These are phyloP conservation scores for Chelon labrosus DNA, from an alignment of 2,797 vertebrate species.

Conservation along the genomic window DNA sequence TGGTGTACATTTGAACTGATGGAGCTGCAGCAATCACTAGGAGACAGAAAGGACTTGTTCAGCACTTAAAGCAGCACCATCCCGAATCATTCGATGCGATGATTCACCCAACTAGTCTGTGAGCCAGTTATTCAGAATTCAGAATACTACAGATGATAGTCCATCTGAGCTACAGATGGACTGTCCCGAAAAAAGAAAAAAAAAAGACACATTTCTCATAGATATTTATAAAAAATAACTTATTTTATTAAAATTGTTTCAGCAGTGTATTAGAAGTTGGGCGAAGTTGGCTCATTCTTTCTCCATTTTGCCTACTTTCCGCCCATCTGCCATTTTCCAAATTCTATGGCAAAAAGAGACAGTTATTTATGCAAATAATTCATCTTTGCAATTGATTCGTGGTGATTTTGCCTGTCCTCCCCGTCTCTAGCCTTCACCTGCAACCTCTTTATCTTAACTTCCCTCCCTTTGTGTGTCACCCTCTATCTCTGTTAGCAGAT, in stretches of 20 bases:
- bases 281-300: background rate
- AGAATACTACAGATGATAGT: background rate
- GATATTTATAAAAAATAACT: background rate
- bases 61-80: conserved; percentile 25
- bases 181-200: background rate
- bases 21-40: conserved; percentile 31
- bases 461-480: background rate
- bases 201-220: background rate
- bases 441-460: conserved; percentile 19
- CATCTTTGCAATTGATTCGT: conserved; percentile 36
- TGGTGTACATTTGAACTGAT: conserved; percentile 36
- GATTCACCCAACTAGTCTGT: conserved; percentile 10
- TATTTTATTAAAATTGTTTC: too few relatives aligned
- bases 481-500: conserved; percentile 27
- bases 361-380: conserved; percentile 42
- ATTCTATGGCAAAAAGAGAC: conserved; percentile 4
- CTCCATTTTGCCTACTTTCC: background rate
- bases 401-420: conserved; percentile 15
- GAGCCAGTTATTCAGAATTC: conserved; percentile 20
- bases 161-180: background rate
- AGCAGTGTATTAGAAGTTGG: background rate
- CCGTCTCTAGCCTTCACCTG: conserved; percentile 35
- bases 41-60: conserved; percentile 25
- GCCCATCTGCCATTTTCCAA: background rate
- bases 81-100: conserved; percentile 17